Percentiles rank a stretch among this genome's conserved stretches.
Evolutionary conservation across 1,140 invertebrate species (phyloP).

Genomic region (Achatina immaculata): DNA sequence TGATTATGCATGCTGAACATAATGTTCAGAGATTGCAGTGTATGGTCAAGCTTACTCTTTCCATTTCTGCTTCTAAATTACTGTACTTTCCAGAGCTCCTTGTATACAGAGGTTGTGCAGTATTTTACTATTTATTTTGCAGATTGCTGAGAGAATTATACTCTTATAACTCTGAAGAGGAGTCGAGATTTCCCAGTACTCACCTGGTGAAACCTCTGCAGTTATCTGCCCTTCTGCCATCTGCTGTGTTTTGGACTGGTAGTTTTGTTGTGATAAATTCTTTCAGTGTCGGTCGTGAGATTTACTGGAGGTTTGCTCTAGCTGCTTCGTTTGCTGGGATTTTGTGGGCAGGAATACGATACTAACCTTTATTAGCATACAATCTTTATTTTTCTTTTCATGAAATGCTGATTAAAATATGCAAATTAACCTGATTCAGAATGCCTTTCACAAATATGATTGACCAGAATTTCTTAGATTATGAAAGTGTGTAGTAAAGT

Average conservation of each 20-base stretch:
- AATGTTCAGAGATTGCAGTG: too few relatives aligned
- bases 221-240: constrained; percentile 18
- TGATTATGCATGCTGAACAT: too few relatives aligned
- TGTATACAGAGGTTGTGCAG: too few relatives aligned
- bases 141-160: constrained; percentile 24
- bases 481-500: too few relatives aligned
- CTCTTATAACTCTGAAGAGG: background rate
- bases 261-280: background rate
- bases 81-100: too few relatives aligned
- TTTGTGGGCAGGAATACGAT: background rate
- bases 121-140: constrained; percentile 8
- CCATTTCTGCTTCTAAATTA: too few relatives aligned
- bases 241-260: constrained; percentile 25
- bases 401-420: too few relatives aligned
- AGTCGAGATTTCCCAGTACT: constrained; percentile 20
- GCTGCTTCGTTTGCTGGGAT: background rate
- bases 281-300: background rate
- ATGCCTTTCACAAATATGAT: too few relatives aligned
- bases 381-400: too few relatives aligned
- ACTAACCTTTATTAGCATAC: background rate
- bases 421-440: too few relatives aligned
- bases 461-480: too few relatives aligned
- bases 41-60: too few relatives aligned
- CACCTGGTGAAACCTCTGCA: background rate
- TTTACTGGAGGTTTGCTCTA: constrained; percentile 20